Conservation (phyloP, 1,140 invertebrate species). For the Aphis gossypii region DNA sequence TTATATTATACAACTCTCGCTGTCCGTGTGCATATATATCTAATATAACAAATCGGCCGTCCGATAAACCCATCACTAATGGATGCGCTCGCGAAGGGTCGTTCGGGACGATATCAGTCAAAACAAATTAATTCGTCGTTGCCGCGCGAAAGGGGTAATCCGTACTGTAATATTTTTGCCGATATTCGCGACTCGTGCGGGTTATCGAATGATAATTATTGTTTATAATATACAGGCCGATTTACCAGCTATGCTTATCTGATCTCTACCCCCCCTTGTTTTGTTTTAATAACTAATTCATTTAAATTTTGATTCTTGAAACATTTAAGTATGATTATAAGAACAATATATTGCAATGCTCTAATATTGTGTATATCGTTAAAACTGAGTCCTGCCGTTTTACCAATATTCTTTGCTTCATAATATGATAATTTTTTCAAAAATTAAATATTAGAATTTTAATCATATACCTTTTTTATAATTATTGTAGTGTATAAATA, state of each 20-base stretch:
- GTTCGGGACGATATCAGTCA: background rate
- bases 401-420: no score
- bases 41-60: conserved; percentile 46
- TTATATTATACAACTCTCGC: background rate
- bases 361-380: no score
- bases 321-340: no score
- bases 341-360: background rate
- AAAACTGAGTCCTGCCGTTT: no score
- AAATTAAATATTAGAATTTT: no score
- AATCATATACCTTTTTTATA: no score
- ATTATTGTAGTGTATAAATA: no score
- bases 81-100: conserved; percentile 23
- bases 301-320: no score
- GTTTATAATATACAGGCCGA: background rate
- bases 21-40: background rate
- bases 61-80: conserved; percentile 50
- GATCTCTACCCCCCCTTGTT: no score
- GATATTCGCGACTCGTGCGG: background rate
- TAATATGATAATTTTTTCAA: no score
- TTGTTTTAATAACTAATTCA: no score
- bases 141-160: background rate
- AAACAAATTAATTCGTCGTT: conserved; percentile 44
- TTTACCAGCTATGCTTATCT: no score
- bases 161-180: background rate
- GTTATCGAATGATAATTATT: background rate